Evolutionary conservation across 2,888 invertebrate species (phyloP), one percentile per base, ranked within the genome.

Genomic region (Euphydryas editha): DNA sequence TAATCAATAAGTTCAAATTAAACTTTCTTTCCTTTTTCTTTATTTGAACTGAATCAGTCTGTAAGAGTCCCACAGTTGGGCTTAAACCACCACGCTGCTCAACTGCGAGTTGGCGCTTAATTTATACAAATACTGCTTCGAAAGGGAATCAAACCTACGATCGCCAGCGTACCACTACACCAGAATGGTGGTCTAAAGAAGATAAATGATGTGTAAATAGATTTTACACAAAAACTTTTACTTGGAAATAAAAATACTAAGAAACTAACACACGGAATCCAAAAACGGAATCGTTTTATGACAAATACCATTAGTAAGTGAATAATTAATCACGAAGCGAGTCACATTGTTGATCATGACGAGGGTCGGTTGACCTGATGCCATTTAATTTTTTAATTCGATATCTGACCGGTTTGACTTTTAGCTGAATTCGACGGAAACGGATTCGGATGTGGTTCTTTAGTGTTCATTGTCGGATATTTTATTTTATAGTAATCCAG

Each of bases 381-480:
- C 60, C 68, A 46, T 61, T 68, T 61, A 39, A 64, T 57, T 64
- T 68, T 63, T 68, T 61, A 68, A 68, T 57, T 59, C 60, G 63
- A 51, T 60, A 56, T 57, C n/a, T 21, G 56, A 39, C 56, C 63
- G 60, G 36, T 10, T 36, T n/a, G 39, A 56, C 56, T 39, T 56
- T 49, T 49, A 20, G 20, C 47, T 13, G 42, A 24, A 21, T 6
- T 24, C 8, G 15, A 7, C 49, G 49, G 49, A 51, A 51, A 24
- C 49, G 24, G 21, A 51, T 51, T 7, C 49, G 49, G 49, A 24
- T 51, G 49, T 24, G 49, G 49, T 51, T 51, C 49, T 51, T 51
- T 51, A 24, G 24, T 51, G 15, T 7, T 8, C 47, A 18, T 0
- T 18, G 20, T 24, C n/a, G 49, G 21, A 15, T 51, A n/a, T 51